A percentile compares a stretch with the other conserved stretches of the same genome.
These are phyloP conservation scores for Coracias cyanogaster DNA, from an alignment of 2,797 vertebrate species.

Conservation along the genomic window DNA sequence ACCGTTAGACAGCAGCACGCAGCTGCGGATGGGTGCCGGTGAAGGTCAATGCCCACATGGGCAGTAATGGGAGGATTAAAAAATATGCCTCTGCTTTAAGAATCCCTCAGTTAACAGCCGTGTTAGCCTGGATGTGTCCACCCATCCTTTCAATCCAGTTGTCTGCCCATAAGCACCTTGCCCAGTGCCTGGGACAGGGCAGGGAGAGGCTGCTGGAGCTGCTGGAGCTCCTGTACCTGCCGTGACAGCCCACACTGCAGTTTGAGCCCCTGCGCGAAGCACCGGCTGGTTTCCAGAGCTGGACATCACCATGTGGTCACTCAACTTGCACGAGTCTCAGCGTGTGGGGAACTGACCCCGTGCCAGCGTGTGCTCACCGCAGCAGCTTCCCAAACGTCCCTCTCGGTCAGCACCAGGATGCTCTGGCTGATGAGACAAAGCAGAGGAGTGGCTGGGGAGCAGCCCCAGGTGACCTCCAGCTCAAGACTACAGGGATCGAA, in stretches of 20 bases:
- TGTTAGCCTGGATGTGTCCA: accelerated
- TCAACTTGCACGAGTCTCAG: accelerated
- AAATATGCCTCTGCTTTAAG: background rate
- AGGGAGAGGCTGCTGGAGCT: background rate
- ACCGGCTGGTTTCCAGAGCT: background rate
- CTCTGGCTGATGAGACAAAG: background rate
- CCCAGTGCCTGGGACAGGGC: background rate
- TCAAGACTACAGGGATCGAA: accelerated
- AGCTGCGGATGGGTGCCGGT: accelerated
- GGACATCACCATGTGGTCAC: accelerated
- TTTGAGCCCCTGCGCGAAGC: background rate
- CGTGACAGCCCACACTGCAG: accelerated
- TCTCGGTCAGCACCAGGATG: accelerated
- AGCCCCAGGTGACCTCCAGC: too few relatives aligned
- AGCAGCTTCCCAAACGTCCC: accelerated
- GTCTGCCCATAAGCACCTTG: accelerated
- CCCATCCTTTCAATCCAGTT: background rate
- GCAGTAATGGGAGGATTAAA: background rate
- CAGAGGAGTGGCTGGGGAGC: background rate
- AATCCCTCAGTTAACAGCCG: background rate
- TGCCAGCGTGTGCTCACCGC: accelerated
- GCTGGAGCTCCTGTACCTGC: accelerated
- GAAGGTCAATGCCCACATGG: background rate
- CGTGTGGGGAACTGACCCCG: accelerated
- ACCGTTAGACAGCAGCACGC: background rate